A percentile compares a stretch with the other conserved stretches of the same genome.
Evolutionary conservation across 2,113 vertebrate species (phyloP).

Genomic region (Prolemur simus): DNA sequence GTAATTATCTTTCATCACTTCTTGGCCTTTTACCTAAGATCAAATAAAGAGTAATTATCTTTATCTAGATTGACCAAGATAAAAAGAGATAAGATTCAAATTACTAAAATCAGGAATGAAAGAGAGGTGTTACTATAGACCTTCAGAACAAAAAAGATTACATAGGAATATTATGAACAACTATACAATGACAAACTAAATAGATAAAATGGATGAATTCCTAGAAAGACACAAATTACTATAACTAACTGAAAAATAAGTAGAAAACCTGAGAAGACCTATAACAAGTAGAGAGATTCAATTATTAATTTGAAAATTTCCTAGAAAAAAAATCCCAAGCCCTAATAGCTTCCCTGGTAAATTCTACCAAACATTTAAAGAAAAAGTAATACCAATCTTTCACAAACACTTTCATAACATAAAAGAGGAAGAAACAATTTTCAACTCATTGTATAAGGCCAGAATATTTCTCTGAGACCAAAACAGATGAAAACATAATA

Average conservation of each 20-base stretch:
- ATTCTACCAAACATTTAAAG: neutral
- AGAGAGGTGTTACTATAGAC: neutral
- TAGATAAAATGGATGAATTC: neutral
- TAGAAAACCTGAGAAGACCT: neutral
- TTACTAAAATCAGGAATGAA: neutral
- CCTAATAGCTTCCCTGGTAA: neutral
- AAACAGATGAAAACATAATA: neutral
- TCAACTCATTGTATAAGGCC: neutral
- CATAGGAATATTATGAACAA: neutral
- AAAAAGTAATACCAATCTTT: neutral
- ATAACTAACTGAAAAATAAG: neutral
- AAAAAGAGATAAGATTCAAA: neutral
- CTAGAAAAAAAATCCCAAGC: neutral
- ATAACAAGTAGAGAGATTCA: neutral
- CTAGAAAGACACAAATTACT: neutral
- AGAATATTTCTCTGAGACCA: neutral
- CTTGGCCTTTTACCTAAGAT: neutral
- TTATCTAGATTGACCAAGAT: neutral
- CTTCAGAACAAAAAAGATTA: neutral
- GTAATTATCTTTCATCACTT: neutral
- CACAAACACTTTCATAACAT: neutral
- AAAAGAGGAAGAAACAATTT: neutral
- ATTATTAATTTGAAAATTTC: neutral
- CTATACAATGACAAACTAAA: neutral
- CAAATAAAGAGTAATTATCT: neutral